Percentiles rank a stretch among this genome's conserved stretches.
These are phyloP conservation scores for Drosophila serrata DNA, from an alignment of 1,140 invertebrate species.

Conservation along the genomic window DNA sequence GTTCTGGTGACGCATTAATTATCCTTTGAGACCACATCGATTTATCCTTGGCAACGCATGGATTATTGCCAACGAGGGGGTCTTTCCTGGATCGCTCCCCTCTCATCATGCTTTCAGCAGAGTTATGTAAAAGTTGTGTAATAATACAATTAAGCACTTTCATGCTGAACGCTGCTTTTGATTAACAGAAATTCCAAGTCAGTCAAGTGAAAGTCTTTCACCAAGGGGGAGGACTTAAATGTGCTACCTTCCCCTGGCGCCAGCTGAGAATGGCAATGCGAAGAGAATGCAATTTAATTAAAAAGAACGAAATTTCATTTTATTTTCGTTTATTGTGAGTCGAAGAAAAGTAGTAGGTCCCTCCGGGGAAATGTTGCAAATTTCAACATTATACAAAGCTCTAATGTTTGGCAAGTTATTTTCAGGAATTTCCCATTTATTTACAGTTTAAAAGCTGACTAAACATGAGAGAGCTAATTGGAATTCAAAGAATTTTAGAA, in stretches of 20 bases:
- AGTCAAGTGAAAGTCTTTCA: slow-evolving; percentile 41
- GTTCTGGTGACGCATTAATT: slow-evolving; percentile 69
- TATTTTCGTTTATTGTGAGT: slow-evolving; percentile 35
- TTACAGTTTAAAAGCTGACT: slow-evolving; percentile 1
- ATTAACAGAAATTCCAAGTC: slow-evolving; percentile 73
- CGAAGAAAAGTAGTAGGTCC: slow-evolving; percentile 1
- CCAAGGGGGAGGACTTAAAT: slow-evolving; percentile 12
- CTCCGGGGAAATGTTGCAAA: slow-evolving; percentile 34
- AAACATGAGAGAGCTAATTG: neutral
- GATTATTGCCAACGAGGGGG: slow-evolving; percentile 61
- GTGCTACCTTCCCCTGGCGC: slow-evolving; percentile 9
- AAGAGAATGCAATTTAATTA: slow-evolving; percentile 79
- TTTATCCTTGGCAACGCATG: slow-evolving; percentile 67
- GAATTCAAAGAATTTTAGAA: neutral
- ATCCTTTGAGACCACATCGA: slow-evolving; percentile 73
- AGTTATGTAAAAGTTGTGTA: slow-evolving; percentile 64
- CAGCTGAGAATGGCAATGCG: slow-evolving; percentile 38
- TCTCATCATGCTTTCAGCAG: neutral
- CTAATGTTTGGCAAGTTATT: slow-evolving; percentile 15
- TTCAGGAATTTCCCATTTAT: slow-evolving; percentile 15
- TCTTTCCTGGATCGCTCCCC: neutral
- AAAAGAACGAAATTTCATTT: slow-evolving; percentile 66
- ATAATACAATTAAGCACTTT: slow-evolving; percentile 81
- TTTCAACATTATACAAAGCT: slow-evolving; percentile 20
- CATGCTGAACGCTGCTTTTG: slow-evolving; percentile 72